These are phyloP conservation scores for Pseudanteris insignis DNA, from an alignment of 2,888 invertebrate species.

Conservation along the genomic window DNA sequence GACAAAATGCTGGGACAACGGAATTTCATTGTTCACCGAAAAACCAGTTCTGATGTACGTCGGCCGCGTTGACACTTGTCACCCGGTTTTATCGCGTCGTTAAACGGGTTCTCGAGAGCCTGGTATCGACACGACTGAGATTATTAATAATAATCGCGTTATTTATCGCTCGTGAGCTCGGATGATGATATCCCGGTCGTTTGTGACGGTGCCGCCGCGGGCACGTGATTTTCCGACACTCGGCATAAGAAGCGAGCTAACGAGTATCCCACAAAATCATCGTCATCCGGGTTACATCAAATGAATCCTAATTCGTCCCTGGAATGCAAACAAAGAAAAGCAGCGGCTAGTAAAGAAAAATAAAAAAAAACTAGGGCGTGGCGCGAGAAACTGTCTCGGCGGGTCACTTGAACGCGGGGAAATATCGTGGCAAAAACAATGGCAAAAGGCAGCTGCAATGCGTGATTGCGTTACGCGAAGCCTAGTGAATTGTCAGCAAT, in stretches of 20 bases:
- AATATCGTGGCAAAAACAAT: no score
- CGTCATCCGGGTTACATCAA: constrained; percentile 27
- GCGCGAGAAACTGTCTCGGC: no score
- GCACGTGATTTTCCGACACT: constrained; percentile 27
- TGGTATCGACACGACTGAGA: constrained; percentile 54
- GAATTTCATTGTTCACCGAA: constrained; percentile 38
- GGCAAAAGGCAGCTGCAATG: no score
- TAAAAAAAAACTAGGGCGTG: no score
- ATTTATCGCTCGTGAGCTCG: constrained; percentile 51
- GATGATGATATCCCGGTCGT: constrained; percentile 16
- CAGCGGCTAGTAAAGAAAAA: no score
- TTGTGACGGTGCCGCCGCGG: constrained; percentile 15
- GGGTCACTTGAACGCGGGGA: no score
- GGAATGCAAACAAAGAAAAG: constrained; percentile 27
- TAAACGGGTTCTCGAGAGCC: constrained; percentile 49
- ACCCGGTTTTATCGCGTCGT: constrained; percentile 62
- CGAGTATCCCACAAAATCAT: constrained; percentile 22
- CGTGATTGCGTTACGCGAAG: no score
- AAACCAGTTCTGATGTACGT: constrained; percentile 43
- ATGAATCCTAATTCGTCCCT: constrained; percentile 16
- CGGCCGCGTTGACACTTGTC: constrained; percentile 59
- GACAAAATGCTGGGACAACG: constrained; percentile 31
- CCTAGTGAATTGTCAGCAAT: no score
- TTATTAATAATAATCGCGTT: constrained; percentile 54
- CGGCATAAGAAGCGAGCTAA: constrained; percentile 11